Evolutionary conservation across 2,797 vertebrate species (phyloP).

Genomic region (Arnoldichthys spilopterus): DNA sequence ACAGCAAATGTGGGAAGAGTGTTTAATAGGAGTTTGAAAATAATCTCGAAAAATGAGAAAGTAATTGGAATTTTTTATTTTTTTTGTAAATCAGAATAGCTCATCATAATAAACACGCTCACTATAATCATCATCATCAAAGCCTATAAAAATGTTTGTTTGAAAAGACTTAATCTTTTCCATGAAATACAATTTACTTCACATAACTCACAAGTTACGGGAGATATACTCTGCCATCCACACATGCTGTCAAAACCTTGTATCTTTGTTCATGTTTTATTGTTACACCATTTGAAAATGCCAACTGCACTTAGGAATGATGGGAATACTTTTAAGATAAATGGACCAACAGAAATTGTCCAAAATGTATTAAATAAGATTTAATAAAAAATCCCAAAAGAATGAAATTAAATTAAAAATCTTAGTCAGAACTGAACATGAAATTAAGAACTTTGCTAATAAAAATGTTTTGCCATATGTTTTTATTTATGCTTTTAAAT

Average conservation of each 20-base stretch:
- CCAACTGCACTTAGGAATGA: neutral
- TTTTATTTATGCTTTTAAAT: no score
- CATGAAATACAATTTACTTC: neutral
- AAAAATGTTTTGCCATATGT: no score
- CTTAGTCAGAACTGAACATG: no score
- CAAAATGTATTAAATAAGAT: neutral
- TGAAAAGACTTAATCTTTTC: conserved; percentile 6
- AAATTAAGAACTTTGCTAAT: no score
- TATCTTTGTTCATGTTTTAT: neutral
- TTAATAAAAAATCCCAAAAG: no score
- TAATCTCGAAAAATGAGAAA: neutral
- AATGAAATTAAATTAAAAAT: no score
- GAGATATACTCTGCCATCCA: neutral
- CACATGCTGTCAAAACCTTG: neutral
- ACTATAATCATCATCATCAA: neutral
- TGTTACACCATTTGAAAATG: neutral
- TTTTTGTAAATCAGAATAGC: neutral
- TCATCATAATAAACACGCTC: neutral
- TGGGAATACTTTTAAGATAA: neutral
- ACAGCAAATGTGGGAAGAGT: neutral
- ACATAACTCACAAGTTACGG: conserved; percentile 1
- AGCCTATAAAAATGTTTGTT: neutral
- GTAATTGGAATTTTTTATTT: neutral
- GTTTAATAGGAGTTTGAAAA: conserved; percentile 11
- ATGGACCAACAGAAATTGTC: neutral